Evolutionary conservation across 2,113 vertebrate species (phyloP).

Genomic region (Corythaeola cristata): DNA sequence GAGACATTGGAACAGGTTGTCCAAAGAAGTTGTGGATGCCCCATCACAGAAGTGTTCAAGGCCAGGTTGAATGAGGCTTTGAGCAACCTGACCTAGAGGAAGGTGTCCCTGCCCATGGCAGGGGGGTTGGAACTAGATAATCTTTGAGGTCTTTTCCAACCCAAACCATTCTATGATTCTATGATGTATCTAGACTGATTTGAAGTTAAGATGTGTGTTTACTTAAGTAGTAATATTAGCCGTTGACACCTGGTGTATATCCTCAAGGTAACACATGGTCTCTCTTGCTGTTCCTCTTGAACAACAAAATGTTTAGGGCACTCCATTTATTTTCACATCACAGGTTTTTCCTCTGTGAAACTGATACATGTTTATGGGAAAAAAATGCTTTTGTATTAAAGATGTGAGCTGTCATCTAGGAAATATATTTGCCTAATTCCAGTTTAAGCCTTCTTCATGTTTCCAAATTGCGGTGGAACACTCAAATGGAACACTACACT

Average conservation of each 20-base stretch:
- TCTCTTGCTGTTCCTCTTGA: neutral
- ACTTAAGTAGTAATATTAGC: neutral
- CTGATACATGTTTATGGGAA: neutral
- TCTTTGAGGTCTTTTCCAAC: no score
- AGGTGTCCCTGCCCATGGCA: no score
- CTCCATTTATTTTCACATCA: neutral
- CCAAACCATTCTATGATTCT: no score
- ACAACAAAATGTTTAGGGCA: neutral
- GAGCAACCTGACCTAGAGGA: no score
- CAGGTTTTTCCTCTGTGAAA: neutral
- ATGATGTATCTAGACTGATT: neutral
- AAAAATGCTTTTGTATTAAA: neutral
- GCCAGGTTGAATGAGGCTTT: no score
- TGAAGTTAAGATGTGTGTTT: neutral
- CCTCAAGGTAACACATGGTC: neutral
- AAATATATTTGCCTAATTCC: neutral
- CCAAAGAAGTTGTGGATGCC: no score
- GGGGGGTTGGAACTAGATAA: no score
- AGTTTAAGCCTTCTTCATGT: neutral
- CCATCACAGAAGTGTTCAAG: no score
- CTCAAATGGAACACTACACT: neutral
- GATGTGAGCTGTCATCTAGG: neutral
- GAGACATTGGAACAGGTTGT: no score
- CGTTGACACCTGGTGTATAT: neutral
- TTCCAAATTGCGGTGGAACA: neutral